Evolutionary conservation across 2,797 vertebrate species (phyloP).

Genomic region (Scolopax rusticola): DNA sequence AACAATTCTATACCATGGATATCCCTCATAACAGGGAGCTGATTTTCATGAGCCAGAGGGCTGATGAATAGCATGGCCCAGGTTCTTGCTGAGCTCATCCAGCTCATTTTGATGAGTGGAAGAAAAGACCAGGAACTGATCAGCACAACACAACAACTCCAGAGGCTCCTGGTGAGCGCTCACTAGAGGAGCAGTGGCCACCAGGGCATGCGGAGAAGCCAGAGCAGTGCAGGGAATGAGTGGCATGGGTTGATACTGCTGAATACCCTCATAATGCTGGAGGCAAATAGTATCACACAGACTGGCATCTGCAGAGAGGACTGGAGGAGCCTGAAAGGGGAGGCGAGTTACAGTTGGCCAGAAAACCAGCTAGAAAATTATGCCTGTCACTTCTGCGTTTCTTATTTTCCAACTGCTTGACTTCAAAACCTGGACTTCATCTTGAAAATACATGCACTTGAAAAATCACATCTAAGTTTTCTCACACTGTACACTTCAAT

Average conservation of each 20-base stretch:
- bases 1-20: not conserved
- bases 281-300: fast-evolving
- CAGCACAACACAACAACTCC: fast-evolving
- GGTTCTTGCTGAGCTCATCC: not conserved
- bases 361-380: not conserved
- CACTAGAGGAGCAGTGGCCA: not conserved
- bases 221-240: fast-evolving
- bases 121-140: not conserved
- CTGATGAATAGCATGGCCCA: fast-evolving
- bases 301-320: not conserved
- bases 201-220: fast-evolving
- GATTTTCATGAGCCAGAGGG: not conserved
- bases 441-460: not conserved
- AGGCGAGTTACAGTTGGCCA: fast-evolving
- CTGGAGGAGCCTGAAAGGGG: not conserved
- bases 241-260: fast-evolving
- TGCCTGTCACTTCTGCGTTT: fast-evolving
- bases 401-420: not conserved
- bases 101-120: not conserved
- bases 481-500: not conserved
- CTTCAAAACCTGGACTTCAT: not conserved
- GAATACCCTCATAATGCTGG: not conserved
- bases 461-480: not conserved
- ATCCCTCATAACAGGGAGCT: fast-evolving
- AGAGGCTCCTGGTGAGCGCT: not conserved